Base-by-base conservation (phyloP, 2,113 vertebrate genomes). In the Periophthalmus modestus region DNA sequence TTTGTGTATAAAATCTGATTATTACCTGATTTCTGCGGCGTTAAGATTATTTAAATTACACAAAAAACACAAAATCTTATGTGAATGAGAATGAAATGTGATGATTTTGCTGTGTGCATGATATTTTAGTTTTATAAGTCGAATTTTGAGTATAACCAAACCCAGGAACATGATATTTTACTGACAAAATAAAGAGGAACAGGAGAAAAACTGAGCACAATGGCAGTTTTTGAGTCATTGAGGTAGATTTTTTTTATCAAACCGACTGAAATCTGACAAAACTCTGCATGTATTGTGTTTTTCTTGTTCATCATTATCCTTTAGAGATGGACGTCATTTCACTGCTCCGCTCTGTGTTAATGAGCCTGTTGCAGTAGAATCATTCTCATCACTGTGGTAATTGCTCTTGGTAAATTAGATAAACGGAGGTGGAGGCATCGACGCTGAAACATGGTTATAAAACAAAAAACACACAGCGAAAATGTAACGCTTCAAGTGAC, bases 351-450 rank as follows among this genome's bases (percentile, higher is more conserved):
- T 65, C 34, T 43, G 62, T 2, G 62, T n/a, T 65, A 65, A 65
- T 65, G 43, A 65, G 33, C 34, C 43, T 65, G 62, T 65, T 43
- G 62, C 62, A 39, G 16, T 12, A n/a, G 12, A 65, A n/a, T 43
- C 62, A 65, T 39, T 18, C 34, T 39, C 15, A n/a, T 65, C 19
- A 39, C 19, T 5, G 62, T 43, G 19, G 33, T 5, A 43, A n/a
- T 65, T 65, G 62, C 62, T 39, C 62, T 43, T 62, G 59, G 4
- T 62, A 34, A 62, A 62, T 62, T 34, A 62, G 59, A 19, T 34
- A 34, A 34, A 62, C 14, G 6, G 4, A 59, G 23, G 23, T 58
- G 23, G 57, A 12, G 23, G 2, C 57, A 24, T 14, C 24, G 21
- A 58, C 14, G 23, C 13, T 15, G 5, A 24, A 58, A 28, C 12